A percentile compares a stretch with the other conserved stretches of the same genome.
These are phyloP conservation scores for Prietella phreatophila DNA, from an alignment of 2,113 vertebrate genomes.

Conservation along the genomic window DNA sequence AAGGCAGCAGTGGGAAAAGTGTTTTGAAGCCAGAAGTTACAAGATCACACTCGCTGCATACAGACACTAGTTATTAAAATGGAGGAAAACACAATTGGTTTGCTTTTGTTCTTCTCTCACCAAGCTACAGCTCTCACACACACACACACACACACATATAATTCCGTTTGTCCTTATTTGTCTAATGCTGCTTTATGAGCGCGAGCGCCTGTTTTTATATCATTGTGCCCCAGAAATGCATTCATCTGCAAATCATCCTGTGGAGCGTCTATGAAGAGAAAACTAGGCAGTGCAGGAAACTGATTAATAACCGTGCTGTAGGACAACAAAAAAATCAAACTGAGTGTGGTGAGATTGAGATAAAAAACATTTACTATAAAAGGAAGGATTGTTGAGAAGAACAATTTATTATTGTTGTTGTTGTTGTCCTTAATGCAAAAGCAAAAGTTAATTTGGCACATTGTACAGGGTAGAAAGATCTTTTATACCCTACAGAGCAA, in stretches of 20 bases:
- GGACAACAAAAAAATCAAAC: background rate
- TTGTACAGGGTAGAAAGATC: background rate
- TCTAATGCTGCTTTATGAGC: slow-evolving; percentile 15
- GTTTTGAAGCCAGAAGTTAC: background rate
- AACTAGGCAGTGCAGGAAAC: slow-evolving; percentile 13
- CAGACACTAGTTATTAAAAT: slow-evolving; percentile 12
- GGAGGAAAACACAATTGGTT: background rate
- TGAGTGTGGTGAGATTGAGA: background rate
- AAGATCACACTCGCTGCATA: background rate
- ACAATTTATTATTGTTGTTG: background rate
- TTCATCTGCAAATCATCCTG: slow-evolving; percentile 52
- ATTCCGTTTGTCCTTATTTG: background rate
- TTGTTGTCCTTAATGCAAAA: background rate
- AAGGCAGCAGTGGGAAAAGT: background rate
- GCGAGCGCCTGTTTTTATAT: slow-evolving; percentile 25
- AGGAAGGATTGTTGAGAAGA: background rate
- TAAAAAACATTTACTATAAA: slow-evolving; percentile 9
- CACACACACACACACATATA: background rate
- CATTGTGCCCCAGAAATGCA: slow-evolving; percentile 51
- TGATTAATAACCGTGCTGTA: slow-evolving; percentile 37
- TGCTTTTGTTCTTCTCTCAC: background rate
- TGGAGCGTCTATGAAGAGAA: slow-evolving; percentile 22
- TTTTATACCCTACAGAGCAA: slow-evolving; percentile 1
- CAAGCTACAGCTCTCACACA: background rate
- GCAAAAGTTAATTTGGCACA: background rate